Conservation (phyloP, 2,797 vertebrate genomes). For the Phylloscopus collybita region DNA sequence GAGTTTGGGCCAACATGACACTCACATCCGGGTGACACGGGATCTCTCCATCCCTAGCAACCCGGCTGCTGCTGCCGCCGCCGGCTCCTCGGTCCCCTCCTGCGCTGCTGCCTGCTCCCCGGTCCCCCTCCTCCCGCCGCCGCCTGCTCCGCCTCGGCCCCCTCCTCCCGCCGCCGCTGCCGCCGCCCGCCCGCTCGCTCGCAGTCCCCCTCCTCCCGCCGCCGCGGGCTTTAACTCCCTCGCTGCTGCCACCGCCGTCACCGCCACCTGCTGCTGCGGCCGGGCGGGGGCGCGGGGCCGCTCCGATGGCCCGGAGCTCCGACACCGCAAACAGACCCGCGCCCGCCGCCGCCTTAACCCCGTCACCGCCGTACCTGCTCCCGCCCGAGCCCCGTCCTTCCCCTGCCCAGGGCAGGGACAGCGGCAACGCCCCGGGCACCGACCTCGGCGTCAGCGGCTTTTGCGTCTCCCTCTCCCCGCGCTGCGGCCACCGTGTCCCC, state of each 20-base stretch:
- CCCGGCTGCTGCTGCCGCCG: conserved; percentile 64
- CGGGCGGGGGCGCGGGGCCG: conserved; percentile 29
- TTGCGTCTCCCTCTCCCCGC: no score
- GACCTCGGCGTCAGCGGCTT: accelerated
- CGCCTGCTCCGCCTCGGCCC: conserved; percentile 28
- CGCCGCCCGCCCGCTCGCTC: not conserved
- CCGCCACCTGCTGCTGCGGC: conserved; percentile 41
- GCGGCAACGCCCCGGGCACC: not conserved
- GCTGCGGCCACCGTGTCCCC: not conserved
- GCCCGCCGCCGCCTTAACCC: not conserved
- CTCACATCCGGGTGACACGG: conserved; percentile 90
- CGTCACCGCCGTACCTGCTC: not conserved
- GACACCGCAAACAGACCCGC: not conserved
- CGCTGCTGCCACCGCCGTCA: conserved; percentile 24
- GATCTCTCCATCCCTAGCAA: conserved; percentile 74
- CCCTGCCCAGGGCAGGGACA: not conserved
- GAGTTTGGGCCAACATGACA: conserved; percentile 82
- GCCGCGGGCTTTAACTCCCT: conserved; percentile 51
- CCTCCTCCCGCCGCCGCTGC: conserved; percentile 40
- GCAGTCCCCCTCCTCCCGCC: not conserved
- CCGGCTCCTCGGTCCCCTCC: conserved; percentile 25
- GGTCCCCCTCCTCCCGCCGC: not conserved
- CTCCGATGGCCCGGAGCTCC: conserved; percentile 3
- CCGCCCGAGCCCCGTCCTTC: not conserved
- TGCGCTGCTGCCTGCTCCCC: not conserved